Conservation (phyloP, 2,113 vertebrate species). For the Sminthopsis crassicaudata region DNA sequence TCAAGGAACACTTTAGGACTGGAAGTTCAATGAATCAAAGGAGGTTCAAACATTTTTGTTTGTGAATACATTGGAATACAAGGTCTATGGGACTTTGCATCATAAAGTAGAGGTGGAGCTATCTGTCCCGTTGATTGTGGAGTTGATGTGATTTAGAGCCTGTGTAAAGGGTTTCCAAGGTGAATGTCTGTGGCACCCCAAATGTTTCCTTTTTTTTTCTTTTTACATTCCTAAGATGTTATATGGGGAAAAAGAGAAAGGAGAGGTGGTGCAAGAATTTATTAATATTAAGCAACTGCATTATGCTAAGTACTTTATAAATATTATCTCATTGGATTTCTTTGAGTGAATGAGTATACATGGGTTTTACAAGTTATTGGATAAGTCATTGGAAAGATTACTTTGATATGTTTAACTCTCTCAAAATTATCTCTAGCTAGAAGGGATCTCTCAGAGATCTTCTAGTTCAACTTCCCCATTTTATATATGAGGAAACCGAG, state of each 20-base stretch:
- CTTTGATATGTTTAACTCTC: neutral
- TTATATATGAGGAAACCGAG: neutral
- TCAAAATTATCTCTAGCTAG: neutral
- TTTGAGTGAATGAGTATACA: neutral
- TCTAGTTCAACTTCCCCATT: neutral
- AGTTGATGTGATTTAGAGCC: constrained; percentile 58
- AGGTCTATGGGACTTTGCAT: neutral
- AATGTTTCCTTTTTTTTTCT: neutral
- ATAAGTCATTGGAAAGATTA: neutral
- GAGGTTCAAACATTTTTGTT: neutral
- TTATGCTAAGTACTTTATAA: neutral
- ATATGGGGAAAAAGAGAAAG: neutral
- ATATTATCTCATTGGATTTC: neutral
- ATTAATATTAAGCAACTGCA: neutral
- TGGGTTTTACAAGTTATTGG: neutral
- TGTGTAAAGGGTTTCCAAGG: constrained; percentile 44
- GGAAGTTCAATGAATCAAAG: neutral
- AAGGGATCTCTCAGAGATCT: neutral
- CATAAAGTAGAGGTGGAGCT: constrained; percentile 53
- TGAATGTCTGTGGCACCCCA: constrained; percentile 38
- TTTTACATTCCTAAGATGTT: neutral
- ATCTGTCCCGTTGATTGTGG: neutral
- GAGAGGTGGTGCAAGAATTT: neutral
- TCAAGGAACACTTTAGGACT: neutral
- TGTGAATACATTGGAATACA: neutral